phyloP scores from a whole-genome alignment of 2,113 vertebrate species.

The Alligator sinensis region DNA sequence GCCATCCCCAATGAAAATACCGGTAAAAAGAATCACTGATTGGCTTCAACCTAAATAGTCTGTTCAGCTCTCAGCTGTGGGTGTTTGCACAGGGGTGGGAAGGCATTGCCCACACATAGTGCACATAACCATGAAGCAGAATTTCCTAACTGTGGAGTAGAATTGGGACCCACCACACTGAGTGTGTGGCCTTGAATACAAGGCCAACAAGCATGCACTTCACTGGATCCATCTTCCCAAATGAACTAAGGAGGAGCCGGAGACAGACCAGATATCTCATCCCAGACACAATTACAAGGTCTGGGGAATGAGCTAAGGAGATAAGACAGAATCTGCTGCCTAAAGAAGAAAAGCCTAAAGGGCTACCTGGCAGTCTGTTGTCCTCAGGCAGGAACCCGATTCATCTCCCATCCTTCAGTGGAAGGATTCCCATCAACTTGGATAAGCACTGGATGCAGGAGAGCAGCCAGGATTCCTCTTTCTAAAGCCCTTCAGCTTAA shows the following conservation, averaged over 20 bases:
- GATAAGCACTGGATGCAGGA: not conserved
- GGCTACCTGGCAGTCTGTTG: not conserved
- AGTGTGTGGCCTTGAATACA: not conserved
- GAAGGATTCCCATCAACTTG: not conserved
- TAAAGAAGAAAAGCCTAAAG: not conserved
- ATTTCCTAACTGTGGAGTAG: not conserved
- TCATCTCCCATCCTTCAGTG: not conserved
- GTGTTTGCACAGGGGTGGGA: not conserved
- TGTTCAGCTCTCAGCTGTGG: not conserved
- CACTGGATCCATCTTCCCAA: fast-evolving
- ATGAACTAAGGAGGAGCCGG: not conserved
- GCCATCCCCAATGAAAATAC: not conserved
- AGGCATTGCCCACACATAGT: not conserved
- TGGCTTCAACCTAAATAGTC: not conserved
- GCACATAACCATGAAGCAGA: fast-evolving
- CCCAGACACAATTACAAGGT: not conserved
- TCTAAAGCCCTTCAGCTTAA: not conserved
- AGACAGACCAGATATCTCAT: not conserved
- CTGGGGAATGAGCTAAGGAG: not conserved
- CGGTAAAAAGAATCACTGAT: not conserved
- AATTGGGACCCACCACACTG: not conserved
- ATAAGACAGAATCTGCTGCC: not conserved
- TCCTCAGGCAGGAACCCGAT: fast-evolving
- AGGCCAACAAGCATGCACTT: not conserved
- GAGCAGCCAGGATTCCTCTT: not conserved